These are phyloP conservation scores for Blera fallax DNA, from an alignment of 2,888 invertebrate genomes.

Conservation along the genomic window DNA sequence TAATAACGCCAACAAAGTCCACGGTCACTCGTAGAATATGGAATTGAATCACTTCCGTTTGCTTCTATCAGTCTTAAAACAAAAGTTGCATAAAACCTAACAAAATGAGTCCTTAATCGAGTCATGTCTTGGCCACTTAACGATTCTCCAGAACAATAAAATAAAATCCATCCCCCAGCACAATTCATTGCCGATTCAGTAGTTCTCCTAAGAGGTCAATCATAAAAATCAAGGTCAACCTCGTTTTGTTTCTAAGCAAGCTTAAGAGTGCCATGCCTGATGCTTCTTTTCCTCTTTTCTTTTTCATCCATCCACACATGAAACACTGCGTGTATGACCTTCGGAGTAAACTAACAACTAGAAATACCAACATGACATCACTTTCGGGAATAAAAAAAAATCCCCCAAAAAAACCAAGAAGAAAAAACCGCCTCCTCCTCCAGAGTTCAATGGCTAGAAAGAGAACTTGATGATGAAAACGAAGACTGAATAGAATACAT, in stretches of 20 bases:
- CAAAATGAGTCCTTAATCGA: not conserved
- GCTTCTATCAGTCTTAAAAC: not conserved
- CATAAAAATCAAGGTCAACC: conserved; percentile 51
- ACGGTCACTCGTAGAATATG: not conserved
- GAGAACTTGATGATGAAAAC: not conserved
- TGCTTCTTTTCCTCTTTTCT: not conserved
- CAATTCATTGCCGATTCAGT: not conserved
- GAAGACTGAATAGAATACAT: not conserved
- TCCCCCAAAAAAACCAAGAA: not conserved
- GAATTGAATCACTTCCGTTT: not conserved
- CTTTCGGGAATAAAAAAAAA: conserved; percentile 33
- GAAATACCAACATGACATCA: conserved; percentile 65
- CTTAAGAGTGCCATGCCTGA: not conserved
- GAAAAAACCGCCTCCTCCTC: not conserved
- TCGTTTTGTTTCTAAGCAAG: conserved; percentile 43
- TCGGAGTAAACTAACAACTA: conserved; percentile 32
- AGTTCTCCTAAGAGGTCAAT: conserved; percentile 41
- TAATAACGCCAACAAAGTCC: not conserved
- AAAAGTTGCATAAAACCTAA: conserved; percentile 2
- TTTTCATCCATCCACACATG: conserved; percentile 38
- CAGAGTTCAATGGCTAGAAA: conserved; percentile 54
- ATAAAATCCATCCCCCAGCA: not conserved
- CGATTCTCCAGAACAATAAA: not conserved
- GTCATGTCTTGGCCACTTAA: not conserved
- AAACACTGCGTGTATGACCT: conserved; percentile 28